Percentiles rank a stretch among this genome's conserved stretches.
Evolutionary conservation across 2,888 invertebrate species (phyloP).

Genomic region (Nowickia ferox): DNA sequence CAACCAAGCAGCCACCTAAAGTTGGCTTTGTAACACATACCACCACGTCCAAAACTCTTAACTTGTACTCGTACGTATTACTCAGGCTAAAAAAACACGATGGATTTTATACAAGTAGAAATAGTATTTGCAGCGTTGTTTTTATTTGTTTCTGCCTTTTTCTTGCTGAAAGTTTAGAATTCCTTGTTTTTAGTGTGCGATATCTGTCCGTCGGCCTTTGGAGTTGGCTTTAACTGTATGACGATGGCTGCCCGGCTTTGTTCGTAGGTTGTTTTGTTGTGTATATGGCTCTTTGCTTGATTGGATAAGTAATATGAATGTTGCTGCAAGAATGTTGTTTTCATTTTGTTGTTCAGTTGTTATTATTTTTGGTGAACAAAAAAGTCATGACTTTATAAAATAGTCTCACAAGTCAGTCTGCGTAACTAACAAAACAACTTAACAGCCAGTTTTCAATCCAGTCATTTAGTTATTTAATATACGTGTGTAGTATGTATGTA

Average conservation of each 20-base stretch:
- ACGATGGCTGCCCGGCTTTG: slow-evolving; percentile 37
- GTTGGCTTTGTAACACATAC: slow-evolving; percentile 51
- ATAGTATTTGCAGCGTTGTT: slow-evolving; percentile 3
- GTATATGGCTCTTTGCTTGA: slow-evolving; percentile 24
- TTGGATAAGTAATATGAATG: slow-evolving; percentile 29
- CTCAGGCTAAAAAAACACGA: slow-evolving; percentile 28
- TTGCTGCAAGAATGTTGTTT: slow-evolving; percentile 46
- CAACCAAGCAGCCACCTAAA: slow-evolving; percentile 10
- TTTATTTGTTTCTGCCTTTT: neutral
- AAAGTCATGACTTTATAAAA: slow-evolving; percentile 58
- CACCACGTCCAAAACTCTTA: slow-evolving; percentile 22
- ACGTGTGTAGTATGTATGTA: too few relatives aligned
- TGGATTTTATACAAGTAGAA: slow-evolving; percentile 1
- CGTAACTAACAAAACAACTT: slow-evolving; percentile 5
- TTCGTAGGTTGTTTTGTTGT: slow-evolving; percentile 44
- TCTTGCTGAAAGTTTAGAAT: slow-evolving; percentile 64
- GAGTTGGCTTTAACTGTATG: slow-evolving; percentile 24
- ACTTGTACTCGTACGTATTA: slow-evolving; percentile 15
- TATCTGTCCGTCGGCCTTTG: slow-evolving; percentile 20
- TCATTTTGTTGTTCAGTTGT: slow-evolving; percentile 27
- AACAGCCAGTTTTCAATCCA: slow-evolving; percentile 13
- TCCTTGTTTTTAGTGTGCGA: slow-evolving; percentile 46
- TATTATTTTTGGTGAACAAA: slow-evolving; percentile 50
- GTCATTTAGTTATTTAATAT: slow-evolving; percentile 52
- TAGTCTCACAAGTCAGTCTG: slow-evolving; percentile 31